A percentile compares a stretch with the other conserved stretches of the same genome.
phyloP scores from a whole-genome alignment of 2,113 vertebrate species.

The Nycticebus coucang region DNA sequence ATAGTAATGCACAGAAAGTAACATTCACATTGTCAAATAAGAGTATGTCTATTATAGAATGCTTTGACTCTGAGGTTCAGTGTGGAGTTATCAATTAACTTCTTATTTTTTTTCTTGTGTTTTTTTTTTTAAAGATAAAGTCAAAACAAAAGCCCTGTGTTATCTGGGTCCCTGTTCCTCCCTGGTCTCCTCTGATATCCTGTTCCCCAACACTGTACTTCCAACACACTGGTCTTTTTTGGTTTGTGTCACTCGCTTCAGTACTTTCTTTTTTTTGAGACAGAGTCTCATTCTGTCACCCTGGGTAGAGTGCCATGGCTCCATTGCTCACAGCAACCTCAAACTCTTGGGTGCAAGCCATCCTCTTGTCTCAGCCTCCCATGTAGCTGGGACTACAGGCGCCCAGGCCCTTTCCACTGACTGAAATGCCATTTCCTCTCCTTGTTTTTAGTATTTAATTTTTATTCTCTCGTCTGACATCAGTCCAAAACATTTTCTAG shows the following conservation, averaged over 20 bases:
- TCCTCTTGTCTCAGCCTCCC: too few species aligned
- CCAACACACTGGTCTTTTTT: not conserved
- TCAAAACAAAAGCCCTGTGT: not conserved
- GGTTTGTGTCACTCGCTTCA: not conserved
- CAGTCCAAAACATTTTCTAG: not conserved
- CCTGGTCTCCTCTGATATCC: not conserved
- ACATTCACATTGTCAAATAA: too few species aligned
- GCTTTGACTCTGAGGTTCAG: too few species aligned
- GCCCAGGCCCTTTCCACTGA: not conserved
- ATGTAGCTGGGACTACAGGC: too few species aligned
- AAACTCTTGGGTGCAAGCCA: too few species aligned
- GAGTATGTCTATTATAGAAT: too few species aligned
- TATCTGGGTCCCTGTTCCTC: not conserved
- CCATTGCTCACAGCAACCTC: too few species aligned
- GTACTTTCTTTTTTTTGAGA: not conserved
- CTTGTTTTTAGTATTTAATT: not conserved
- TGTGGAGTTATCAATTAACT: too few species aligned
- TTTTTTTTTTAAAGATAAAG: not conserved
- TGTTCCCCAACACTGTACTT: not conserved
- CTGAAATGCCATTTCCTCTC: not conserved
- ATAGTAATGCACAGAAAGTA: too few species aligned
- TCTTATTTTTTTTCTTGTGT: too few species aligned
- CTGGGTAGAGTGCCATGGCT: too few species aligned
- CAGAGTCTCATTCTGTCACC: too few species aligned
- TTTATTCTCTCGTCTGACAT: not conserved